phyloP scores from a whole-genome alignment of 2,113 vertebrate genomes.

The Actinemys pallida region DNA sequence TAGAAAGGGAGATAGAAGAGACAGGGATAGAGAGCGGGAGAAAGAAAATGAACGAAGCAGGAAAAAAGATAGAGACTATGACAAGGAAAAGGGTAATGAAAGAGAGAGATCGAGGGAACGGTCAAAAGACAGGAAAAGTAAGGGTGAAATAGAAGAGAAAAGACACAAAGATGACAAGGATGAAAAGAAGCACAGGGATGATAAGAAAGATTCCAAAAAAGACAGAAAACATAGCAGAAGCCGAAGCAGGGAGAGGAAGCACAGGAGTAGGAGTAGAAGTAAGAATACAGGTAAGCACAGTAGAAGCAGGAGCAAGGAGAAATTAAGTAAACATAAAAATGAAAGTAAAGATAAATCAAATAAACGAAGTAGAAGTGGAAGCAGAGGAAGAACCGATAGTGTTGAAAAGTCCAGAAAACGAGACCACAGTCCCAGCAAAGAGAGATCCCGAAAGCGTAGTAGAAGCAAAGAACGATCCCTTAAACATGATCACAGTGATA shows the following conservation, averaged over 20 bases:
- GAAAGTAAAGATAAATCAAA: slow-evolving; percentile 84
- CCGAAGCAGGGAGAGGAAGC: slow-evolving; percentile 85
- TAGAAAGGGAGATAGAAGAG: slow-evolving; percentile 85
- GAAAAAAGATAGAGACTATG: slow-evolving; percentile 92
- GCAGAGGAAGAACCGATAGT: slow-evolving; percentile 84
- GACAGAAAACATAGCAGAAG: slow-evolving; percentile 87
- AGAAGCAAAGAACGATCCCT: slow-evolving; percentile 86
- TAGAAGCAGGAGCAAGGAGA: slow-evolving; percentile 88
- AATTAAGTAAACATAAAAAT: slow-evolving; percentile 85
- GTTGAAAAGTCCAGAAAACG: slow-evolving; percentile 88
- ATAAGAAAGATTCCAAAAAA: slow-evolving; percentile 85
- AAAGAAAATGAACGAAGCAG: slow-evolving; percentile 90
- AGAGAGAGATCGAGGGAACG: slow-evolving; percentile 86
- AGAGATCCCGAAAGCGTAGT: slow-evolving; percentile 89
- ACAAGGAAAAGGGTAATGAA: slow-evolving; percentile 89
- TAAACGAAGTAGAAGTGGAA: slow-evolving; percentile 83
- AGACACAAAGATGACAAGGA: slow-evolving; percentile 87
- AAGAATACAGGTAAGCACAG: slow-evolving; percentile 84
- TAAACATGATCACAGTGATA: slow-evolving; percentile 85
- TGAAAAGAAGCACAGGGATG: slow-evolving; percentile 88
- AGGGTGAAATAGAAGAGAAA: slow-evolving; percentile 81
- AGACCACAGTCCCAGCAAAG: slow-evolving; percentile 87
- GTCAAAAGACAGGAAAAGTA: slow-evolving; percentile 88
- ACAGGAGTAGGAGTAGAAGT: slow-evolving; percentile 83
- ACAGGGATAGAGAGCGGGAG: slow-evolving; percentile 90